Evolutionary conservation across 2,888 invertebrate genomes (phyloP), one percentile per base, ranked within the genome.

Genomic region (Metacarcinus magister): DNA sequence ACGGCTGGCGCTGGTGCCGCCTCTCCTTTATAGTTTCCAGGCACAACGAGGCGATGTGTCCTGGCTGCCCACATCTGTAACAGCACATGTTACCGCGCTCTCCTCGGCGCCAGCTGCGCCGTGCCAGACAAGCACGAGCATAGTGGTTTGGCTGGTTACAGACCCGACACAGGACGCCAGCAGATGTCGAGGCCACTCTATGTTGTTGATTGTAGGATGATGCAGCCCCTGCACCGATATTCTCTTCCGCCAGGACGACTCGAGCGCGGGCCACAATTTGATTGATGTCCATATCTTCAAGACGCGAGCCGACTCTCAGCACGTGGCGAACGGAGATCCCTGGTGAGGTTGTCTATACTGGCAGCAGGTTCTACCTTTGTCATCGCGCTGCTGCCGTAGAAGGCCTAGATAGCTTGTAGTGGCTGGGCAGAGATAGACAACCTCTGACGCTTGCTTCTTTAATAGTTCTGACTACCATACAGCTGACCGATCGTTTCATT

Each of bases 221-320:
- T 43, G 91, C 39, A 28, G 44, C 46, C 32, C 16, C 44, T 10
- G 48, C 91, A 39, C 44, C 91, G 39, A 32, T 28, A n/a, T 67
- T 82, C 94, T 67, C 94, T 23, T 94, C 94, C 23, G 28, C 32
- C 43, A 94, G 28, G 75, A 94, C 39, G 43, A 75, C 94, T 32
- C 94, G 23, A 10, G 94, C 67, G 10, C 75, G 82, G 7, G 75
- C 46, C 67, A 75, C 5, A 46, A 60, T 23, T 39, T 94, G 82
- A 67, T 4, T 32, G 23, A 94, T 23, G 10, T 60, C 60, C 67
- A 94, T 43, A 43, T 32, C 23, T 67, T 94, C 94, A 4, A 94
- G 32, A n/a, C 94, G 75, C 75, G 94, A 32, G 87, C 87, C 87
- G 13, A 16, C 91, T 54, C 91, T 89, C 28, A 90, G 90, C 4